Evolutionary conservation across 2,113 vertebrate genomes (phyloP), one percentile per base, ranked within the genome.

Genomic region (Cyanoramphus novaezelandiae): DNA sequence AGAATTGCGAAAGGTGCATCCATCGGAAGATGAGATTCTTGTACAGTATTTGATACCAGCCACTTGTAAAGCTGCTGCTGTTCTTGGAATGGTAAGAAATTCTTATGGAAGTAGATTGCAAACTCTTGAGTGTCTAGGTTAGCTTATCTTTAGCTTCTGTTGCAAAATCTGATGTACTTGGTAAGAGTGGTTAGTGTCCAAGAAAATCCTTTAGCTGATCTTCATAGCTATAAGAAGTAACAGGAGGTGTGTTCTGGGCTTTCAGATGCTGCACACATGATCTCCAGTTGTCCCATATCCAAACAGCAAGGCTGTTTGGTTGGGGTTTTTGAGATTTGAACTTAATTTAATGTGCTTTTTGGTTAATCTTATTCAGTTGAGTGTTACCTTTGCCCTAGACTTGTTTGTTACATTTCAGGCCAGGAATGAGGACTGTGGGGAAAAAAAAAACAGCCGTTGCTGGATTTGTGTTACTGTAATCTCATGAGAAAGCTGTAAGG

Each of bases 1-100:
- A n/a, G 99, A 99, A 78, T 96, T 99, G 63, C 98, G 99, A 88
- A 99, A 99, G 97, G 98, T 98, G 41, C 99, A 99, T 92, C 99
- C 99, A 4, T 97, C 99, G 0, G 99, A 99, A 84, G 99, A 99
- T 39, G 99, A 99, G 96, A 99, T 99, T 86, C 99, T 99, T 44
- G 95, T 99, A 49, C 99, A 99, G 75, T 99, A 99, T 97, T 98
- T 99, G 77, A 98, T 99, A 77, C 99, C 99, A 8, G 99, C 99
- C 65, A 98, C 98, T 95, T 99, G 99, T 92, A 99, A 99, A 96
- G 99, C 99, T 37, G 99, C 99, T 6, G 99, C 99, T 5, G 99
- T 99, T 53, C 98, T 99, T 6, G 99, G 99, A 93, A 99, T 99
- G 99, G 99, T 99, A 95, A 98, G 99, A 53, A 60, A 18, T 60